Evolutionary conservation across 1,140 invertebrate species (phyloP).

Genomic region (Cotesia vestalis): DNA sequence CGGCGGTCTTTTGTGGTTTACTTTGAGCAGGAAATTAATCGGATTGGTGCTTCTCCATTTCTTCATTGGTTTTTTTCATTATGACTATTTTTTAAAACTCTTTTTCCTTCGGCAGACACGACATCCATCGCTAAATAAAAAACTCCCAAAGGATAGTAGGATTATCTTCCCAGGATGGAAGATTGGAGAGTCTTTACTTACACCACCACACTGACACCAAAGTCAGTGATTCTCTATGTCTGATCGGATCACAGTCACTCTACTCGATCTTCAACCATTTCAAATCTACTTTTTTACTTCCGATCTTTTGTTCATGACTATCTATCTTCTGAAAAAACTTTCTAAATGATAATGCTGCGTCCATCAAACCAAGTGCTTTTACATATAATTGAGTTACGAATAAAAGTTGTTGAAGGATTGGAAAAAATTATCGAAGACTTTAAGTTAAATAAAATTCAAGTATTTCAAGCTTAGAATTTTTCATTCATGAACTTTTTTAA

Average conservation of each 20-base stretch:
- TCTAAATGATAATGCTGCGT: too few relatives aligned
- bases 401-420: too few relatives aligned
- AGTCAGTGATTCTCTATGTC: conserved; percentile 17
- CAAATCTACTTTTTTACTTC: too few relatives aligned
- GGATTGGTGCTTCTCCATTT: conserved; percentile 35
- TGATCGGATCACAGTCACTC: conserved; percentile 30
- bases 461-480: too few relatives aligned
- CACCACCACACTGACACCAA: conserved; percentile 20
- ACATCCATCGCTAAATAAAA: conserved; percentile 19
- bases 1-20: conserved; percentile 25
- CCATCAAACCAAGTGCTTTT: too few relatives aligned
- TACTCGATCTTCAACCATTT: conserved; percentile 16
- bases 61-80: conserved; percentile 22
- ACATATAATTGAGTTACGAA: too few relatives aligned
- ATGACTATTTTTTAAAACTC: conserved; percentile 4
- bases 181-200: conserved; percentile 22
- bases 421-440: too few relatives aligned
- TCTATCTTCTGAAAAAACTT: neutral
- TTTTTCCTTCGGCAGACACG: conserved; percentile 21
- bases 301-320: too few relatives aligned
- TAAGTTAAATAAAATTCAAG: too few relatives aligned
- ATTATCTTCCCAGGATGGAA: conserved; percentile 20
- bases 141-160: conserved; percentile 20
- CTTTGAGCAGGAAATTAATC: conserved; percentile 34
- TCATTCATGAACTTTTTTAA: too few relatives aligned